Evolutionary conservation across 2,113 vertebrate genomes (phyloP).

Genomic region (Cathartes aura): DNA sequence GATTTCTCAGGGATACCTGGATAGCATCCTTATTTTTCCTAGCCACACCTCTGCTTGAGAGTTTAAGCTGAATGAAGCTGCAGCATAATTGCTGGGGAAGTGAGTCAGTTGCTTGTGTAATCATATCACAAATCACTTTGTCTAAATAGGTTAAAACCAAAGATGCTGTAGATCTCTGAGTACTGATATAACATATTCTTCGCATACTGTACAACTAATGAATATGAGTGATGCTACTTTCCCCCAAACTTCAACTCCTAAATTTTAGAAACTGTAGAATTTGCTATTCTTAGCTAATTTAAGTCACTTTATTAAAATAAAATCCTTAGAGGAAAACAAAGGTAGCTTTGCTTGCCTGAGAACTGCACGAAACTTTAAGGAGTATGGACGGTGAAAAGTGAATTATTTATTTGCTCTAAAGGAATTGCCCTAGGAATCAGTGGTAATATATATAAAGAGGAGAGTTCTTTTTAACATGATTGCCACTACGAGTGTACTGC

Average conservation of each 20-base stretch:
- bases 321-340: not conserved
- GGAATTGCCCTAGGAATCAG: not conserved
- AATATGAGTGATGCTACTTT: not conserved
- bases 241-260: not conserved
- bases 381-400: not conserved
- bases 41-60: not conserved
- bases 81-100: not conserved
- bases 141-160: not conserved
- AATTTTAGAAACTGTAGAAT: not conserved
- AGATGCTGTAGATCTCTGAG: not conserved
- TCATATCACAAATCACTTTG: not conserved
- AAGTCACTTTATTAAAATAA: not conserved
- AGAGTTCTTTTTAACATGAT: not conserved
- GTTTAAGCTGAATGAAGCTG: slow-evolving; percentile 4
- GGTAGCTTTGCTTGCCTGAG: not conserved
- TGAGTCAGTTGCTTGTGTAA: slow-evolving; percentile 41
- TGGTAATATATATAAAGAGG: not conserved
- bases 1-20: not conserved
- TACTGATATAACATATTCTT: not conserved
- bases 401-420: not conserved
- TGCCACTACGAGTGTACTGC: not conserved
- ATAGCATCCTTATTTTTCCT: not conserved
- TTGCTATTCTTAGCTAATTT: not conserved
- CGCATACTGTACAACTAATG: rapidly evolving
- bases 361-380: not conserved